Base-by-base conservation (phyloP, 2,113 vertebrate species). In the Aleadryas rufinucha region DNA sequence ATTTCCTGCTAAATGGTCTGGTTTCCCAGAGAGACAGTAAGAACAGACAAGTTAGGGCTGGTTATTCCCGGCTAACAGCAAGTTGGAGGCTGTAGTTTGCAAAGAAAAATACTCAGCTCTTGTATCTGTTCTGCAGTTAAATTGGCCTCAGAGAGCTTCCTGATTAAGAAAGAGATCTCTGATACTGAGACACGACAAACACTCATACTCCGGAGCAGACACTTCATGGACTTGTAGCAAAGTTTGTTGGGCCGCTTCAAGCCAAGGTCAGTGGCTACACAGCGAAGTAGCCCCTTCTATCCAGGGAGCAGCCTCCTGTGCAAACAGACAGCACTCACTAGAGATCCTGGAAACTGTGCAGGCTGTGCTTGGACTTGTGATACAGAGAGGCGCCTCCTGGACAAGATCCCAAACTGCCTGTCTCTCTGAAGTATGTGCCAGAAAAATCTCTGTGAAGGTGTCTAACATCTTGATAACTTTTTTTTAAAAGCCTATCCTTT, bases 1-100 rank as follows among this genome's bases (percentile, higher is more conserved):
- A 87, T 87, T 87, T 79, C 70, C 66, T 66, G 61, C 45, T 88
- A 93, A 95, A 71, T 39, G 63, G 61, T 76, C 70, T 39, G 39
- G 21, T 91, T 87, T 93, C 87, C 71, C 16, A 47, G 35, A 85
- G 82, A 81, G 86, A 78, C 44, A 70, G 1, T 53, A 79, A 59
- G 37, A 80, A 14, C 23, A 78, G 91, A 81, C 76, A 77, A 81
- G 89, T 84, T 65, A 30, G 47, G 80, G 24, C 90, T 88, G 53
- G 75, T 88, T 96, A 57, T 72, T 88, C 52, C 57, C 56, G 82
- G 37, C 64, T 80, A 37, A 31, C 44, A 89, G 83, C 63, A 77
- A 65, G 75, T 49, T 74, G 42, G 68, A 92, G 64, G 37, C 50
- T 3, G 0, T n/a, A 45, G 74, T 80, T 85, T 42, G 39, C 45